These are phyloP conservation scores for Ifrita kowaldi DNA, from an alignment of 2,113 vertebrate genomes.

Conservation along the genomic window DNA sequence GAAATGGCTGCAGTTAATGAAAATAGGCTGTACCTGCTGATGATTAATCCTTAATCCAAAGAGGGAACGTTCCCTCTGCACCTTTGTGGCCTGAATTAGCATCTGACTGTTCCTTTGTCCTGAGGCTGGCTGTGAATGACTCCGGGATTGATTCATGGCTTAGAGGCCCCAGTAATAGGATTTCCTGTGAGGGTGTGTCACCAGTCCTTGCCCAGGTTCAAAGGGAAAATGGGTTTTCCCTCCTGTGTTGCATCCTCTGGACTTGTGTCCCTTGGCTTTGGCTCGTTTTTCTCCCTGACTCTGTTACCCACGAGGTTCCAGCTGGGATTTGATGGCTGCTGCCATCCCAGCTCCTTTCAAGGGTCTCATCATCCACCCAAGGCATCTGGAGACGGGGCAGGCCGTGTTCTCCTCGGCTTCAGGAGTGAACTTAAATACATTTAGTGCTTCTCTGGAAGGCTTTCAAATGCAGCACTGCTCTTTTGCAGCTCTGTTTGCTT, in stretches of 20 bases:
- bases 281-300: background rate
- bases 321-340: background rate
- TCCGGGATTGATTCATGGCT: background rate
- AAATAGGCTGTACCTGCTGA: background rate
- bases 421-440: background rate
- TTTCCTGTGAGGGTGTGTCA: background rate
- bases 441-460: background rate
- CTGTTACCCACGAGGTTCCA: rapidly evolving
- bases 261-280: background rate
- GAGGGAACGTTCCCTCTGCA: background rate
- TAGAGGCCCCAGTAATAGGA: background rate
- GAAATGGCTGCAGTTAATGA: background rate
- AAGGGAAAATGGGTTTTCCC: background rate
- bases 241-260: background rate
- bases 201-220: background rate
- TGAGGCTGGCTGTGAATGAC: background rate
- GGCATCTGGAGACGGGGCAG: background rate
- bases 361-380: background rate
- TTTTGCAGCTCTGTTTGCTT: background rate
- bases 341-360: background rate
- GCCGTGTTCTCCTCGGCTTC: background rate
- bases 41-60: background rate
- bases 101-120: background rate
- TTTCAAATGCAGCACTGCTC: background rate
- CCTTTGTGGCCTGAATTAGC: background rate